Base-by-base conservation (phyloP, 1,140 invertebrate genomes). In the Cotesia vestalis region DNA sequence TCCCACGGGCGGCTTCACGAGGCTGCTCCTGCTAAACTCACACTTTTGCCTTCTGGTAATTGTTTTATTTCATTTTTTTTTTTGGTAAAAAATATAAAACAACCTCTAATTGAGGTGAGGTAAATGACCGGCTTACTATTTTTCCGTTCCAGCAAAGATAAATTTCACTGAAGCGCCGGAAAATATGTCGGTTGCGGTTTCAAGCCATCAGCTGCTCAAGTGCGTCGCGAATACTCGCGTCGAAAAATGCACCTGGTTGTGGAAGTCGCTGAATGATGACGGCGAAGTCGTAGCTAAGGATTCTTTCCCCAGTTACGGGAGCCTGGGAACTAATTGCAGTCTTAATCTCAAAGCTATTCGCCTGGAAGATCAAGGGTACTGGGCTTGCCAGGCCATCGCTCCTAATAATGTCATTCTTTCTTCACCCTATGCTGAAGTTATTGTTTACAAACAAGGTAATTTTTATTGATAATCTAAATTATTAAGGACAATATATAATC, bases 231-330 rank as follows among this genome's bases (percentile, higher is more conserved):
- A 80, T 67, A 81, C 81, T 14, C 78, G 82, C 12, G 80, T 84
- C 14, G 84, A 87, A 57, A 84, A 81, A 60, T 87, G 86, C 70
- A 71, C 78, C n/a, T 87, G 86, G 86, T 79, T 77, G 12, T 85
- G 82, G 80, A 80, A 78, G 27, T 74, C 85, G 5, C 40, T 83
- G 46, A 75, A 61, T 51, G 77, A 78, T 38, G 79, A 79, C 46
- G 77, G 76, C 2, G 75, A 80, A 36, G 77, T 80, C 40, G 71
- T 75, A 34, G 74, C 81, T 1, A 69, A 81, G 17, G 72, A 79
- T 59, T 82, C 85, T 75, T 87, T 85, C 55, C 77, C 83, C 3
- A 84, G 84, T 35, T 78, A 79, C 8, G 84, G 81, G 2, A 84
- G 85, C 62, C 75, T 84, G 4, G 81, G 84, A 9, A 79, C 80